Percentiles rank a stretch among this genome's conserved stretches.
These are phyloP conservation scores for Orius insidiosus DNA, from an alignment of 1,140 invertebrate species.

Conservation along the genomic window DNA sequence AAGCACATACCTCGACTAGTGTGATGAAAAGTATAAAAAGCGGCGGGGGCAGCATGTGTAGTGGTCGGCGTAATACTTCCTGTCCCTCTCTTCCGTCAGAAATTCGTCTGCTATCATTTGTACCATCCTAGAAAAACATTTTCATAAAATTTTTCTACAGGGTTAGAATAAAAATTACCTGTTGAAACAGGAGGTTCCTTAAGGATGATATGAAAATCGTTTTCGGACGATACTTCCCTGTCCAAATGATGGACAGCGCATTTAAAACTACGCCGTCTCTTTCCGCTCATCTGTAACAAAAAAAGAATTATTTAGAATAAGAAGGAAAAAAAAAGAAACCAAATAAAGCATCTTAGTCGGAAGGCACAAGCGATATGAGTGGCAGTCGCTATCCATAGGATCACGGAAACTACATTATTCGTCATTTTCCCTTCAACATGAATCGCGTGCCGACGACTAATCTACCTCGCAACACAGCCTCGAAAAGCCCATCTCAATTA, in stretches of 20 bases:
- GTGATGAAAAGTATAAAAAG: conserved; percentile 89
- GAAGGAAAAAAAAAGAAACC: too few species aligned
- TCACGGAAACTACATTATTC: too few species aligned
- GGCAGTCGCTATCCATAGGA: too few species aligned
- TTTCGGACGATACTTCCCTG: conserved; percentile 75
- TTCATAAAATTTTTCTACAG: neutral
- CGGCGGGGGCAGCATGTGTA: conserved; percentile 89
- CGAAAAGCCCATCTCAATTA: too few species aligned
- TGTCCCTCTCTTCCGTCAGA: conserved; percentile 82
- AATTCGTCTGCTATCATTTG: conserved; percentile 82
- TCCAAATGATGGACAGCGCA: conserved; percentile 85
- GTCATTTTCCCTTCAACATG: too few species aligned
- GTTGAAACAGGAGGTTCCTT: conserved; percentile 59
- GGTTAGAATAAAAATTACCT: conserved; percentile 36
- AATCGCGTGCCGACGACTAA: too few species aligned
- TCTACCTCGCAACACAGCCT: too few species aligned
- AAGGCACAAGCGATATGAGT: too few species aligned
- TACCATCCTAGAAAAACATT: conserved; percentile 65
- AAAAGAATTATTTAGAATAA: conserved; percentile 5
- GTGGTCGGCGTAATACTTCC: conserved; percentile 90
- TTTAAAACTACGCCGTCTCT: conserved; percentile 83
- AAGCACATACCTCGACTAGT: conserved; percentile 68
- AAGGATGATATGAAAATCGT: conserved; percentile 74
- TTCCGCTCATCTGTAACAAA: conserved; percentile 79
- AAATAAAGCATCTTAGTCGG: too few species aligned